Conservation (phyloP, 2,113 vertebrate genomes). For the Struthidea cinerea region DNA sequence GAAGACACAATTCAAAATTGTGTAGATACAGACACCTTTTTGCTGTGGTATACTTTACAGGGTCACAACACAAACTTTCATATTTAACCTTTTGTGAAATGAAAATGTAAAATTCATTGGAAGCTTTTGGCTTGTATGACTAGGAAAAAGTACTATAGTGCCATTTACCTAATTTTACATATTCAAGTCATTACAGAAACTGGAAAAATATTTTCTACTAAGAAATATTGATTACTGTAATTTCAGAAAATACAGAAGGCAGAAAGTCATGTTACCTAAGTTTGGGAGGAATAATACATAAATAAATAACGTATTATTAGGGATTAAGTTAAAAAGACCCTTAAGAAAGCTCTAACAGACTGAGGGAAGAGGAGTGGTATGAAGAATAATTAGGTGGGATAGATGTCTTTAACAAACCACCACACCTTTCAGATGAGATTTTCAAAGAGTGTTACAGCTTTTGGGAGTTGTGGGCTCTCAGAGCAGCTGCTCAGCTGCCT, state of each 20-base stretch:
- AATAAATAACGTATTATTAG: background rate
- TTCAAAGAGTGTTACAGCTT: background rate
- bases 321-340: background rate
- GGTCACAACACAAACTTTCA: background rate
- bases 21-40: background rate
- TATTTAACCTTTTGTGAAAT: background rate
- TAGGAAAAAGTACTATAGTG: background rate
- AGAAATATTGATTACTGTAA: background rate
- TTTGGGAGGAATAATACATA: background rate
- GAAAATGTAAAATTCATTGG: background rate
- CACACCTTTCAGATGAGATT: background rate
- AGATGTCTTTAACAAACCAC: background rate
- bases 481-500: background rate
- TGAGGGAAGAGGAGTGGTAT: background rate
- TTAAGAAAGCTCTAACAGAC: background rate
- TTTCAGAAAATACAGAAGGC: background rate
- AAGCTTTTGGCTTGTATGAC: background rate
- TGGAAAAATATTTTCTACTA: background rate
- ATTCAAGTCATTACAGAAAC: background rate
- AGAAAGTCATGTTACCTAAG: background rate
- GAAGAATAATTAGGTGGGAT: background rate
- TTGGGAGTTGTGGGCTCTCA: background rate
- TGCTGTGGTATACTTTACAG: background rate
- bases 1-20: background rate
- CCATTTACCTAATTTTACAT: background rate